Conservation (phyloP, 2,888 invertebrate genomes). For the Himalopsyche anomala region DNA sequence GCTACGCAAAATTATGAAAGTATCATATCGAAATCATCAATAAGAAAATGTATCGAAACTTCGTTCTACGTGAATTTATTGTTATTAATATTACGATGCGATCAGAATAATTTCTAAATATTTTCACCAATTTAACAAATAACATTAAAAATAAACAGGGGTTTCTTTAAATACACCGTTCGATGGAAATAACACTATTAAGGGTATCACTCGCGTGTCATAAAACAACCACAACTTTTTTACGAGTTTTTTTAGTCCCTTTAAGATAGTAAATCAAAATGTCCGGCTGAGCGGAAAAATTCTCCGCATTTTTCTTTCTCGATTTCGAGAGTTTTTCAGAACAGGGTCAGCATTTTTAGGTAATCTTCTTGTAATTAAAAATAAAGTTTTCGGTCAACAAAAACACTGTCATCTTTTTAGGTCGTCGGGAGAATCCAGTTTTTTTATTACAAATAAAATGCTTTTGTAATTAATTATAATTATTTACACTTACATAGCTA, state of each 20-base stretch:
- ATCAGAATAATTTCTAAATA: too few relatives aligned
- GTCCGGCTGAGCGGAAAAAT: constrained; percentile 1
- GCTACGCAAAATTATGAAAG: too few relatives aligned
- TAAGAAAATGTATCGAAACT: too few relatives aligned
- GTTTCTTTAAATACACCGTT: background rate
- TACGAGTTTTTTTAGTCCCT: background rate
- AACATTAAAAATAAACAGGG: background rate
- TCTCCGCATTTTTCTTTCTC: background rate
- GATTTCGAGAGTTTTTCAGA: background rate
- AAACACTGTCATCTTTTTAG: background rate
- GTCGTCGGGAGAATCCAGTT: background rate
- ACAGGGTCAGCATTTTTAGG: background rate
- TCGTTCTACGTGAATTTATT: too few relatives aligned
- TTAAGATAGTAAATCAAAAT: constrained; percentile 1
- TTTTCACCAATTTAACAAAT: too few relatives aligned
- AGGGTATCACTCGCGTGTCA: constrained; percentile 1
- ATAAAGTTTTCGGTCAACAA: background rate
- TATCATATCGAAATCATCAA: too few relatives aligned
- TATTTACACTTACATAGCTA: too few relatives aligned
- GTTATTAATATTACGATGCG: too few relatives aligned
- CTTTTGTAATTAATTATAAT: too few relatives aligned
- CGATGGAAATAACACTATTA: background rate
- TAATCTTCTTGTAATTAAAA: constrained; percentile 14
- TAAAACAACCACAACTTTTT: background rate
- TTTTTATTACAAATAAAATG: too few relatives aligned